Percentiles rank a stretch among this genome's conserved stretches.
These are phyloP conservation scores for Tenthredo notha DNA, from an alignment of 2,888 invertebrate species.

Conservation along the genomic window DNA sequence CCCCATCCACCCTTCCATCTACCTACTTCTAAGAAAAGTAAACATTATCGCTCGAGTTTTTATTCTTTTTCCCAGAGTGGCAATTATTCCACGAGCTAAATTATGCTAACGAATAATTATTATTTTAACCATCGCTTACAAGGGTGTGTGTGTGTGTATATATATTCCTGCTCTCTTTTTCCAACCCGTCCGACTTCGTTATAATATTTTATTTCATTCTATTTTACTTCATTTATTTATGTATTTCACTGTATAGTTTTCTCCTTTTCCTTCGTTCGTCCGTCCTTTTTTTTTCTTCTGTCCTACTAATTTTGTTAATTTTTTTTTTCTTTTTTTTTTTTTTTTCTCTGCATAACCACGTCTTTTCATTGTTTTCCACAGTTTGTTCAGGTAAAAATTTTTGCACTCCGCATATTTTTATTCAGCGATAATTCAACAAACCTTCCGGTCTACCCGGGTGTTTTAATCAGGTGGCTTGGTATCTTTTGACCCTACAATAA, in stretches of 20 bases:
- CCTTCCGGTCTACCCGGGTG: slow-evolving; percentile 45
- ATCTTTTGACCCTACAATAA: slow-evolving; percentile 33
- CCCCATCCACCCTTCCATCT: no score
- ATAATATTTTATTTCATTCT: not conserved
- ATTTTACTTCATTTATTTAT: slow-evolving; percentile 10
- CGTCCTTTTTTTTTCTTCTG: not conserved
- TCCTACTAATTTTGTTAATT: not conserved
- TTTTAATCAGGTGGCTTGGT: slow-evolving; percentile 34
- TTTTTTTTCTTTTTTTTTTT: not conserved
- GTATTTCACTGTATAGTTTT: not conserved
- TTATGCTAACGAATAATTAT: slow-evolving; percentile 19
- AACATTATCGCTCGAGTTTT: slow-evolving; percentile 30
- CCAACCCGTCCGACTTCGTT: not conserved
- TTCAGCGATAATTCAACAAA: slow-evolving; percentile 48
- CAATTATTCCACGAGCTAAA: not conserved
- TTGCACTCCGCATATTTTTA: slow-evolving; percentile 44
- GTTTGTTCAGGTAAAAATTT: slow-evolving; percentile 28
- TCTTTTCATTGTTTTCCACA: slow-evolving; percentile 43
- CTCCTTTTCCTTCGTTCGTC: not conserved
- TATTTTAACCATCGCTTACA: slow-evolving; percentile 7
- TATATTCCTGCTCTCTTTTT: not conserved
- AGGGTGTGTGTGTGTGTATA: not conserved
- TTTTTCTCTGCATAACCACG: not conserved
- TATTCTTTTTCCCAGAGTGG: not conserved
- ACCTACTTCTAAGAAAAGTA: slow-evolving; percentile 40